phyloP scores from a whole-genome alignment of 2,113 vertebrate genomes.

The Plecotus auritus region DNA sequence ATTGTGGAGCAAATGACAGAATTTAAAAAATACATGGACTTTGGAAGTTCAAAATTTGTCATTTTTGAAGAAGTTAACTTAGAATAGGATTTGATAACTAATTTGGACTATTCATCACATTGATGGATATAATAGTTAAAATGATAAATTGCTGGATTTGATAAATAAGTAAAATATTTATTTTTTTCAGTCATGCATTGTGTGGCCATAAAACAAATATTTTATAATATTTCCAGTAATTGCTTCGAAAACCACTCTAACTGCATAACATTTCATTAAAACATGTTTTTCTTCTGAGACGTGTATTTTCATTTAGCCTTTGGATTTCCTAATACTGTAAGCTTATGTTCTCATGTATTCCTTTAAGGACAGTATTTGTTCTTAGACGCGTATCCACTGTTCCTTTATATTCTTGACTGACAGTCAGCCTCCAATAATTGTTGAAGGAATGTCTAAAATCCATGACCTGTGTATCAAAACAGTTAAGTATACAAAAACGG shows the following conservation, averaged over 20 bases:
- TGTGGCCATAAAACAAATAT: conserved; percentile 47
- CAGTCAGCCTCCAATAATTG: background rate
- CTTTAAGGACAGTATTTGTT: conserved; percentile 25
- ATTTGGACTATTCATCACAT: conserved; percentile 76
- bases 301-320: conserved; percentile 29
- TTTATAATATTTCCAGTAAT: conserved; percentile 49
- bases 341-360: background rate
- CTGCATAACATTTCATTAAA: conserved; percentile 36
- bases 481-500: background rate
- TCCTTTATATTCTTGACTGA: background rate
- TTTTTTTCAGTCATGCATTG: conserved; percentile 48
- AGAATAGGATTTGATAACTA: conserved; percentile 48
- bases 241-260: conserved; percentile 51
- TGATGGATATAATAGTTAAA: conserved; percentile 73
- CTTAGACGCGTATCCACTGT: background rate
- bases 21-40: conserved; percentile 56
- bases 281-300: conserved; percentile 15
- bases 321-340: conserved; percentile 6
- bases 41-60: conserved; percentile 57
- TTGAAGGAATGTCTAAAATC: conserved; percentile 37
- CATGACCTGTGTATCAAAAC: conserved; percentile 26
- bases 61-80: conserved; percentile 54
- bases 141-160: conserved; percentile 49
- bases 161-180: conserved; percentile 60
- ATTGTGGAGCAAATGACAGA: conserved; percentile 40